A percentile compares a stretch with the other conserved stretches of the same genome.
Evolutionary conservation across 2,113 vertebrate species (phyloP).

Genomic region (Nesoenas mayeri): DNA sequence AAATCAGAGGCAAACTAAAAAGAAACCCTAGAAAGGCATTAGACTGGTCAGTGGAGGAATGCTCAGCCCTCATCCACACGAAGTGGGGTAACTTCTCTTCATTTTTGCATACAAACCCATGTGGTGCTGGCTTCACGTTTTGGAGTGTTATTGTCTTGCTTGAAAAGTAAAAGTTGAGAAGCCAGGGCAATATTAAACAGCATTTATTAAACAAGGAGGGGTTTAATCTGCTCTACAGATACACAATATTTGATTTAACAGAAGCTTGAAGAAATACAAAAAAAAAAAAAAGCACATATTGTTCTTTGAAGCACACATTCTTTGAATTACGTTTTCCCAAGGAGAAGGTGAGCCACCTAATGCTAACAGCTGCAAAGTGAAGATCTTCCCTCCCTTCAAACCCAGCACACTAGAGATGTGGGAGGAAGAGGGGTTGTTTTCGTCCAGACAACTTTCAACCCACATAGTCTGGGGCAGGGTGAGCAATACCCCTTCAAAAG

Average conservation of each 20-base stretch:
- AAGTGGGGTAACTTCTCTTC: neutral
- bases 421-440: neutral
- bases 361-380: neutral
- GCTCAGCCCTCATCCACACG: neutral
- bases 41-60: neutral
- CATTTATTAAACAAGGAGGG: neutral
- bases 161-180: neutral
- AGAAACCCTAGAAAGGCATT: neutral
- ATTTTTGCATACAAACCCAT: neutral
- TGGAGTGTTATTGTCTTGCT: neutral
- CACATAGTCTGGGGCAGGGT: neutral
- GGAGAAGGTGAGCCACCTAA: neutral
- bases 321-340: neutral
- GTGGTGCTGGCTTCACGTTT: neutral
- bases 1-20: neutral
- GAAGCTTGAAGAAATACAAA: neutral
- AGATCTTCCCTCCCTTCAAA: neutral
- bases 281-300: neutral
- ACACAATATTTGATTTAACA: neutral
- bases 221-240: neutral
- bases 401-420: neutral
- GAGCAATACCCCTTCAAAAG: neutral
- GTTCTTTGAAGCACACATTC: neutral
- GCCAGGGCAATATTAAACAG: neutral
- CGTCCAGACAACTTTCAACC: neutral